Evolutionary conservation across 2,797 vertebrate species (phyloP).

Genomic region (Periophthalmus magnuspinnatus): DNA sequence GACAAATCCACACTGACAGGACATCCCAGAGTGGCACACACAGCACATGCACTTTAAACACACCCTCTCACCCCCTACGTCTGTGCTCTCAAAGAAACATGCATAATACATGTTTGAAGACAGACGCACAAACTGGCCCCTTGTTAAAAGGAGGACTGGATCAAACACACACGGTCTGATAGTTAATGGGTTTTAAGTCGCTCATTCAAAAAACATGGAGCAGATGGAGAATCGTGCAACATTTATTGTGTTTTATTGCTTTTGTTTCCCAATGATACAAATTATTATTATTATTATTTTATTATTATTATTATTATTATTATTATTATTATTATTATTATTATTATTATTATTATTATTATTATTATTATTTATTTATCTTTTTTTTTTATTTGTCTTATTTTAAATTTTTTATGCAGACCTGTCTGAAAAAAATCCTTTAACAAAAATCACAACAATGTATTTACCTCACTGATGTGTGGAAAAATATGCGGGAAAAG

Average conservation of each 20-base stretch:
- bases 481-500: too few species aligned
- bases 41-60: slow-evolving; percentile 25
- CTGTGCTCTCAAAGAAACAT: slow-evolving; percentile 69
- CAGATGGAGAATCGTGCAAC: neutral
- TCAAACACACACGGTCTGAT: slow-evolving; percentile 69
- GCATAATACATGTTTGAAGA: slow-evolving; percentile 75
- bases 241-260: neutral
- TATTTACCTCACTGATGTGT: too few species aligned
- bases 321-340: too few species aligned
- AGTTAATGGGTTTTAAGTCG: slow-evolving; percentile 57
- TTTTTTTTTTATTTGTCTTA: too few species aligned
- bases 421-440: too few species aligned
- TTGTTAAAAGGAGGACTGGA: slow-evolving; percentile 52
- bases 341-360: too few species aligned
- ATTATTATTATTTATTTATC: too few species aligned
- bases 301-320: too few species aligned
- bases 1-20: slow-evolving; percentile 70
- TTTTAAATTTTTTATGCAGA: too few species aligned
- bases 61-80: slow-evolving; percentile 56
- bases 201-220: slow-evolving; percentile 13
- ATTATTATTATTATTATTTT: too few species aligned
- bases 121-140: slow-evolving; percentile 41
- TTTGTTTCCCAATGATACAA: too few species aligned
- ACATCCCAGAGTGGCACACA: slow-evolving; percentile 45
- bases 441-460: too few species aligned